Evolutionary conservation across 2,113 vertebrate species (phyloP).

Genomic region (Paradoxurus hermaphroditus): DNA sequence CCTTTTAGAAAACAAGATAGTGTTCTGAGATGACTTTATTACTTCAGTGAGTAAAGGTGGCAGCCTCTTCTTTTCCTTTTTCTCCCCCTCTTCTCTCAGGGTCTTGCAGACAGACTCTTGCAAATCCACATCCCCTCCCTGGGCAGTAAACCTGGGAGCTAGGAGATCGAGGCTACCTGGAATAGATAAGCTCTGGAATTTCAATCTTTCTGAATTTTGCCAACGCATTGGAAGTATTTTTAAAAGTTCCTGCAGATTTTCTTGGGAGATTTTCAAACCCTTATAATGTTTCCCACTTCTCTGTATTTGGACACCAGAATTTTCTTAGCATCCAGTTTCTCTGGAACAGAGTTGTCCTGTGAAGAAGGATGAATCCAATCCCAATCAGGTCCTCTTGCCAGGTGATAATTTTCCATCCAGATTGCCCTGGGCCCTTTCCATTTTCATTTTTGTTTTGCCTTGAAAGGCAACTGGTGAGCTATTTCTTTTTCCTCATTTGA

Average conservation of each 20-base stretch:
- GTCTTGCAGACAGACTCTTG: background rate
- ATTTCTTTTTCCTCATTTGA: background rate
- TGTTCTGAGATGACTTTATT: background rate
- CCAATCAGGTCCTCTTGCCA: background rate
- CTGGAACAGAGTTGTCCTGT: constrained; percentile 20
- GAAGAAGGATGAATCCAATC: background rate
- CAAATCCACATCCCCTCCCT: background rate
- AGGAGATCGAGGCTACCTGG: background rate
- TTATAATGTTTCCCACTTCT: background rate
- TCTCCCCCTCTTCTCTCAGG: background rate
- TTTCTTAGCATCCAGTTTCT: constrained; percentile 7
- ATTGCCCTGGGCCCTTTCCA: background rate
- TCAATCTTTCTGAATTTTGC: background rate
- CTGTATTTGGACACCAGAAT: constrained; percentile 28
- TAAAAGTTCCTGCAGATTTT: background rate
- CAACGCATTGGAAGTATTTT: background rate
- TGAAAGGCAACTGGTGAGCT: background rate
- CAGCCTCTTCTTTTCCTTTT: background rate
- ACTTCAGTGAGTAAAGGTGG: background rate
- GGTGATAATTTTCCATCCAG: background rate
- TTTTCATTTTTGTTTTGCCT: constrained; percentile 12
- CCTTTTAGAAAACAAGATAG: background rate
- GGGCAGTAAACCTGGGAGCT: background rate
- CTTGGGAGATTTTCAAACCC: background rate
- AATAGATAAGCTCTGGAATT: background rate